Percentiles rank a stretch among this genome's conserved stretches.
phyloP scores from a whole-genome alignment of 2,888 invertebrate genomes.

The Zhuqinia jingwanae region DNA sequence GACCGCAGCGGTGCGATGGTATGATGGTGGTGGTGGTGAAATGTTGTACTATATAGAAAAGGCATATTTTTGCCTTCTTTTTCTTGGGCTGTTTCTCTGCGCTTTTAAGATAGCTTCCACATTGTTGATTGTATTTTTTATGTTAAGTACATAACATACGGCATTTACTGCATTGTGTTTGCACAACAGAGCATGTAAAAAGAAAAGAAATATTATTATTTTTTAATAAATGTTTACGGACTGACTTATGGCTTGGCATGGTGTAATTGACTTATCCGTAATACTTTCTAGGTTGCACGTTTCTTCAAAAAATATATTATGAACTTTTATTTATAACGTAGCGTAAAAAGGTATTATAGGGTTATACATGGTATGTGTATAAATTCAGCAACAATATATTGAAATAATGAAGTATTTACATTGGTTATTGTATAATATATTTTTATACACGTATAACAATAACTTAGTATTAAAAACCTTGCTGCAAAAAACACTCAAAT shows the following conservation, averaged over 20 bases:
- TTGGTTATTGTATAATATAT: too few relatives aligned
- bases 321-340: constrained; percentile 28
- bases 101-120: constrained; percentile 16
- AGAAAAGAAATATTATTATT: constrained; percentile 17
- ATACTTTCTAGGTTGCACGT: constrained; percentile 63
- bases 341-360: not conserved
- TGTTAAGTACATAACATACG: constrained; percentile 19
- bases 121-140: constrained; percentile 15
- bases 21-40: not conserved
- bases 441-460: not conserved
- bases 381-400: too few relatives aligned
- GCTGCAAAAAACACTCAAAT: not conserved
- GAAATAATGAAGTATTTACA: too few relatives aligned
- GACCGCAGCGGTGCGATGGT: not conserved
- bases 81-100: not conserved
- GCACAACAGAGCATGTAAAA: constrained; percentile 63
- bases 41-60: not conserved
- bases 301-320: constrained; percentile 36
- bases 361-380: too few relatives aligned
- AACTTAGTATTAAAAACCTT: not conserved
- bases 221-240: constrained; percentile 33
- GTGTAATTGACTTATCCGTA: constrained; percentile 64
- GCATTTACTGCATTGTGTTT: constrained; percentile 60
- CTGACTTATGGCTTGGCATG: constrained; percentile 6
- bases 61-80: constrained; percentile 12